These are phyloP conservation scores for Drosophila nasuta DNA, from an alignment of 1,140 invertebrate species.

Conservation along the genomic window DNA sequence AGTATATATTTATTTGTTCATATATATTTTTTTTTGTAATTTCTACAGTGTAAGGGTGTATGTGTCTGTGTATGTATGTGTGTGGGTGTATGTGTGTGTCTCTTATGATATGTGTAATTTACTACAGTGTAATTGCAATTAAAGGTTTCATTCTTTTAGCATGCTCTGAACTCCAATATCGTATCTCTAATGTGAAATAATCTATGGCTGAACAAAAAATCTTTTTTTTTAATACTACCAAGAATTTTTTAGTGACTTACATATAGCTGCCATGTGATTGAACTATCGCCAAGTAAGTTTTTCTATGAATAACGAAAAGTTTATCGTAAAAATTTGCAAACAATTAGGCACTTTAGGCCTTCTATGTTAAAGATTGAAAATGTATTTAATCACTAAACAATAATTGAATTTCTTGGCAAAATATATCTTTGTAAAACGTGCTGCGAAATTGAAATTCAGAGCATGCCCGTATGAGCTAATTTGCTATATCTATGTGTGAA, in stretches of 20 bases:
- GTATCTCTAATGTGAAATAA: no score
- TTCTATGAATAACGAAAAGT: no score
- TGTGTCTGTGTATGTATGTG: constrained; percentile 14
- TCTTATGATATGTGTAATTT: constrained; percentile 69
- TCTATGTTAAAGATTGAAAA: no score
- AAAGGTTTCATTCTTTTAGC: not conserved
- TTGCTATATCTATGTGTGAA: constrained; percentile 3
- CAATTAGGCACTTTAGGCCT: no score
- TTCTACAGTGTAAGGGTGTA: constrained; percentile 15
- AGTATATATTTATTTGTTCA: constrained; percentile 5
- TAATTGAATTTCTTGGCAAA: not conserved
- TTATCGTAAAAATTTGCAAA: no score
- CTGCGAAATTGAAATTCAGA: not conserved
- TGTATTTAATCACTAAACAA: no score
- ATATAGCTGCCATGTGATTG: no score
- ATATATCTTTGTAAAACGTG: not conserved
- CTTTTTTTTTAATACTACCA: not conserved
- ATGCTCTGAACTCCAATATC: not conserved
- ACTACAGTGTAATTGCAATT: constrained; percentile 50
- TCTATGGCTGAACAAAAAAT: no score
- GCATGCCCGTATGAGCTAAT: not conserved
- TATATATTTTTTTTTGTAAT: not conserved
- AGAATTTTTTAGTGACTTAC: not conserved
- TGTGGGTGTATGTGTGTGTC: constrained; percentile 22
- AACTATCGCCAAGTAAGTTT: no score